Evolutionary conservation across 1,140 invertebrate species (phyloP).

Genomic region (Cherax quadricarinatus): DNA sequence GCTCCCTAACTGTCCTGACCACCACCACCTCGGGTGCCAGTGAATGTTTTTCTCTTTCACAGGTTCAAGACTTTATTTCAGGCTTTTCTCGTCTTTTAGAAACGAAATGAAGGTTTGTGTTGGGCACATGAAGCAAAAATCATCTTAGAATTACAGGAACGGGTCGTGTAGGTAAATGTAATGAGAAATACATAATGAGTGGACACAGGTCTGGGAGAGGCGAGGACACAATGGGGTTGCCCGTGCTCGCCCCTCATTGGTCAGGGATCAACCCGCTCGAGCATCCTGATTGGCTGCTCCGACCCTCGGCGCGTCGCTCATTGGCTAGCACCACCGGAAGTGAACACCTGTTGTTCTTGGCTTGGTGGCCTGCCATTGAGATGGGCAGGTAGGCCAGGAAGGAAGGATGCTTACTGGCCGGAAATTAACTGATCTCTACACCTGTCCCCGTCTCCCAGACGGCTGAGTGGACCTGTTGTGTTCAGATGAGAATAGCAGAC

Average conservation of each 20-base stretch:
- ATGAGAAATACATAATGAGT: constrained; percentile 42
- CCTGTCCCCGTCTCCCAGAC: constrained; percentile 41
- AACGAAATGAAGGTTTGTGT: neutral
- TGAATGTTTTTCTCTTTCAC: constrained; percentile 25
- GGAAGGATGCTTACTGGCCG: constrained; percentile 65
- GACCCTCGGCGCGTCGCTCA: constrained; percentile 24
- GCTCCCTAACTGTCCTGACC: constrained; percentile 69
- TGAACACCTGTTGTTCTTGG: constrained; percentile 63
- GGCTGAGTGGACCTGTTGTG: constrained; percentile 32
- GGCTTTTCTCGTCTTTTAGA: neutral
- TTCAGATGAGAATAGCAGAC: neutral
- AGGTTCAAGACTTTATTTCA: neutral
- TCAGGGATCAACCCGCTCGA: constrained; percentile 52
- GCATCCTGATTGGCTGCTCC: constrained; percentile 34
- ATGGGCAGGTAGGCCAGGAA: constrained; percentile 63
- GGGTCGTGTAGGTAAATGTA: neutral
- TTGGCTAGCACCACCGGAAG: constrained; percentile 60
- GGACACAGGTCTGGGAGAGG: constrained; percentile 36
- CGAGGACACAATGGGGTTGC: constrained; percentile 61
- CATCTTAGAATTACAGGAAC: neutral
- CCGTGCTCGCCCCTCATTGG: constrained; percentile 60
- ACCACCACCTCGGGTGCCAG: constrained; percentile 58
- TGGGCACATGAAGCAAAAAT: neutral
- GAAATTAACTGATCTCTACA: constrained; percentile 69
- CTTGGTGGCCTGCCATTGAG: constrained; percentile 46